Evolutionary conservation across 2,113 vertebrate genomes (phyloP), one percentile per base, ranked within the genome.

Genomic region (Semnornis frantzii): DNA sequence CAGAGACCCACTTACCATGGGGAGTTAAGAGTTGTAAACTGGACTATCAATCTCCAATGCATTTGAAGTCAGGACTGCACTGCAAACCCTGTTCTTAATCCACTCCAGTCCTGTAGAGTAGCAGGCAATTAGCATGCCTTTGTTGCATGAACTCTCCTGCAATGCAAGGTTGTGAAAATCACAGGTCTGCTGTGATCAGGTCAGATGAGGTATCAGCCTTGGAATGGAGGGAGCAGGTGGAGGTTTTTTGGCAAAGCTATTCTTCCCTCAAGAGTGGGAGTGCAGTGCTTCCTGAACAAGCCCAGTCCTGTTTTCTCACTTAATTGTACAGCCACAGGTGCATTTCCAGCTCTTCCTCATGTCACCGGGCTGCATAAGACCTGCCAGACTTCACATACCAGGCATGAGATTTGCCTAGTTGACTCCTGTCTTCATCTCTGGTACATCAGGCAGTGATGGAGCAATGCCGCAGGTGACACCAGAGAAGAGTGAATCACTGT

Each of bases 181-280:
- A 58, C 79, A 77, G 48, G 25, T 85, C 52, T 93, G 68, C 78
- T 48, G 13, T 31, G 57, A 81, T 44, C 2, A 0, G 12, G 44
- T 85, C 75, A 71, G 82, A 48, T 1, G 1, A 74, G 25, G 23
- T 34, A 48, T 42, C 71, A 93, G 25, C 19, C 31, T 33, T 48
- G 37, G 31, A 81, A 74, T 1, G 1, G 54, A 87, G n/a, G 33
- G 37, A 87, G 25, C 33, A 74, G 70, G 82, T 18, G 9, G 72
- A 91, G 60, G 37, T 74, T 48, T 83, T 80, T 89, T 87, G 89
- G 71, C 82, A 96, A 87, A 89, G 37, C 13, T 70, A 14, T 20
- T 87, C 31, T 87, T 80, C 59, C 75, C 72, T 75, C 25, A 8
- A 44, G 54, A 93, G 19, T 7, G 1, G 0, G 28, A 68, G 65